A percentile compares a stretch with the other conserved stretches of the same genome.
phyloP scores from a whole-genome alignment of 2,888 invertebrate genomes.

The Cosmopolites sordidus region DNA sequence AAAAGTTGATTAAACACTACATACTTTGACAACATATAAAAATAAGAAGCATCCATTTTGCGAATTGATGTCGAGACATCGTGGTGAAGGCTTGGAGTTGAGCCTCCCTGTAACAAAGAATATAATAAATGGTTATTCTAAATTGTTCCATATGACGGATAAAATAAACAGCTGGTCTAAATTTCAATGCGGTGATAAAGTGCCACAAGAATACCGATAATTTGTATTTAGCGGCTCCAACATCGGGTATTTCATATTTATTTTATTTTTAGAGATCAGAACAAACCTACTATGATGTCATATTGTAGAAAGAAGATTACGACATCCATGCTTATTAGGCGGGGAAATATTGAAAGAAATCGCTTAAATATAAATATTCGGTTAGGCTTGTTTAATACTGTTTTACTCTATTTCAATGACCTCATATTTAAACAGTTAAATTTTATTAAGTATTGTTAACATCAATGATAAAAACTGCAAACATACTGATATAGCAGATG shows the following conservation, averaged over 20 bases:
- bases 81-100: conserved; percentile 20
- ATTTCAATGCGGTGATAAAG: conserved; percentile 18
- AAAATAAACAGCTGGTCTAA: conserved; percentile 17
- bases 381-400: background rate
- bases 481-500: no score
- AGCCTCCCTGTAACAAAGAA: conserved; percentile 18
- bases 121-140: background rate
- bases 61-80: conserved; percentile 25
- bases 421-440: background rate
- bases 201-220: conserved; percentile 14
- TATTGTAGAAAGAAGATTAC: conserved; percentile 14
- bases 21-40: conserved; percentile 28
- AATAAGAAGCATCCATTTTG: conserved; percentile 26
- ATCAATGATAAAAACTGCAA: no score
- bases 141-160: background rate
- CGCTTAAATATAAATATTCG: background rate
- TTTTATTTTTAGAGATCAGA: conserved; percentile 15
- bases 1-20: no score
- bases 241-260: conserved; percentile 17
- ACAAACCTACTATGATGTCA: conserved; percentile 19
- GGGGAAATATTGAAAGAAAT: background rate
- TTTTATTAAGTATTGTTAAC: no score
- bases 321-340: conserved; percentile 6
- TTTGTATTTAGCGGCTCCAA: conserved; percentile 18
- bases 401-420: background rate